Percentiles rank a stretch among this genome's conserved stretches.
These are phyloP conservation scores for Salticus scenicus DNA, from an alignment of 2,888 invertebrate species.

Conservation along the genomic window DNA sequence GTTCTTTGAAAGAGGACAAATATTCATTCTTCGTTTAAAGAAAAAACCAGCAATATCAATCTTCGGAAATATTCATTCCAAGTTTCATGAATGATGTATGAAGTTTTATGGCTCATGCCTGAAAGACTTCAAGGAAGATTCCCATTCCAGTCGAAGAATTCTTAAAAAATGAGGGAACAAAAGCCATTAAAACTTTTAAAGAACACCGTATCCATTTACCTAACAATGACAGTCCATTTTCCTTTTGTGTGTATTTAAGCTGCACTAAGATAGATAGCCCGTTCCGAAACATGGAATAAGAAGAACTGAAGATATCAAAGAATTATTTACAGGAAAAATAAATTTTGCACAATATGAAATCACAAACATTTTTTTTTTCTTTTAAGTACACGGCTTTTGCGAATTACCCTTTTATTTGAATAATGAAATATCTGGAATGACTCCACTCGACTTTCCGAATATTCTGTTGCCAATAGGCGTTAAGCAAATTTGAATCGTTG, in stretches of 20 bases:
- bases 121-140: background rate
- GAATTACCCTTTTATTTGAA: too few relatives aligned
- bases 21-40: background rate
- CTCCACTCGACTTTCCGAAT: too few relatives aligned
- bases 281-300: background rate
- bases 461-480: too few relatives aligned
- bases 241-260: background rate
- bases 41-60: background rate
- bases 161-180: background rate
- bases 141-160: background rate
- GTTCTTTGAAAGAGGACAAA: too few relatives aligned
- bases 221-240: background rate
- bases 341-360: too few relatives aligned
- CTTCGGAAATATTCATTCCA: background rate
- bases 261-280: background rate
- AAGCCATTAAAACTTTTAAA: slow-evolving; percentile 3
- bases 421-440: too few relatives aligned
- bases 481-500: too few relatives aligned
- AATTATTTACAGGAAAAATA: too few relatives aligned
- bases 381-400: too few relatives aligned
- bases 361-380: too few relatives aligned
- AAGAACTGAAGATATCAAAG: background rate
- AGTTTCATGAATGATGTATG: background rate
- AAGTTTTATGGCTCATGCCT: background rate
- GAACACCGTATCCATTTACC: background rate